Conservation (phyloP, 2,888 invertebrate genomes). For the Andrena flavipes region DNA sequence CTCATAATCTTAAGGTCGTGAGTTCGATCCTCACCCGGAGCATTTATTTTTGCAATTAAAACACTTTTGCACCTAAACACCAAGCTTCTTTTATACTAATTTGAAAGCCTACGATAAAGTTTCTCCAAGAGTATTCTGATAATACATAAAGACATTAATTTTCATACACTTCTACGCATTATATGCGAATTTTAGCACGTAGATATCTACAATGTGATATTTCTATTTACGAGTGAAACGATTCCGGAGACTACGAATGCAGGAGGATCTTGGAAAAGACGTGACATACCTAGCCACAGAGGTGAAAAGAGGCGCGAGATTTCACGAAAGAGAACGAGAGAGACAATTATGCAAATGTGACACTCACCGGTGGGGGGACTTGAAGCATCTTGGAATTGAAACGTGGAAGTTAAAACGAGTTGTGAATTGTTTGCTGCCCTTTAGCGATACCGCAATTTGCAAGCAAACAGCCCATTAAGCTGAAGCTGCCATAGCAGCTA, state of each 20-base stretch:
- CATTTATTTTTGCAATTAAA: slow-evolving; percentile 83
- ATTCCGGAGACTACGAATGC: neutral
- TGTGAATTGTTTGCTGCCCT: slow-evolving; percentile 81
- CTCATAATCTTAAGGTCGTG: slow-evolving; percentile 91
- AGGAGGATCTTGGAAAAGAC: neutral
- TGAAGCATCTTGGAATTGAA: slow-evolving; percentile 73
- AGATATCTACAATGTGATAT: neutral
- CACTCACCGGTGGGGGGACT: slow-evolving; percentile 57
- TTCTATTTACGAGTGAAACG: neutral
- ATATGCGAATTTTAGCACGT: neutral
- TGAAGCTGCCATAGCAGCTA: slow-evolving; percentile 50
- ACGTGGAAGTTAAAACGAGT: slow-evolving; percentile 80
- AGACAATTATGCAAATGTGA: slow-evolving; percentile 77
- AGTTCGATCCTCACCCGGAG: slow-evolving; percentile 98
- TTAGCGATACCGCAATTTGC: slow-evolving; percentile 81
- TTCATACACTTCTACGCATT: too few relatives aligned
- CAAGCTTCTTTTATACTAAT: neutral
- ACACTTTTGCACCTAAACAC: neutral
- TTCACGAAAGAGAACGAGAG: slow-evolving; percentile 61
- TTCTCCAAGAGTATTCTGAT: too few relatives aligned
- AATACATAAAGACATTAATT: too few relatives aligned
- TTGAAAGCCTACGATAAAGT: too few relatives aligned
- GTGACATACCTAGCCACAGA: slow-evolving; percentile 1
- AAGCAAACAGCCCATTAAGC: slow-evolving; percentile 80
- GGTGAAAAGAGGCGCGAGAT: slow-evolving; percentile 20